Evolutionary conservation across 2,797 vertebrate species (phyloP).

Genomic region (Percopsis omiscomaycus): DNA sequence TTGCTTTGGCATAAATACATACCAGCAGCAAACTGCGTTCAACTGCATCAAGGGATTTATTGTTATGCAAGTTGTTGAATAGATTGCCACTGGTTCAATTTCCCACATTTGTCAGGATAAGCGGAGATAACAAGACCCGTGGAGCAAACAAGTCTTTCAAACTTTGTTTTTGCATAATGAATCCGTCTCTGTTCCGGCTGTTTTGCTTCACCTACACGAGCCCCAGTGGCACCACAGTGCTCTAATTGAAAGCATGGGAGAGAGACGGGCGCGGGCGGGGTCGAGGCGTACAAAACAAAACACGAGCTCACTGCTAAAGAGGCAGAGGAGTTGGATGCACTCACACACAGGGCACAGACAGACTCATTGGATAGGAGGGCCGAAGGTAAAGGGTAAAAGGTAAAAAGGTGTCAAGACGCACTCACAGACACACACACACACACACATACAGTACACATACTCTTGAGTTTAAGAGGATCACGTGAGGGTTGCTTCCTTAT

Average conservation of each 20-base stretch:
- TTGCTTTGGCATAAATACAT: slow-evolving; percentile 22
- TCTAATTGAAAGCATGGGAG: slow-evolving; percentile 30
- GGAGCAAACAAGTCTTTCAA: slow-evolving; percentile 18
- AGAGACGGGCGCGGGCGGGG: slow-evolving; percentile 1
- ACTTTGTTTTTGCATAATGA: slow-evolving; percentile 35
- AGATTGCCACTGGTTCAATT: slow-evolving; percentile 31
- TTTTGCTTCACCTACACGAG: slow-evolving; percentile 22
- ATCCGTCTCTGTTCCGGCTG: slow-evolving; percentile 15
- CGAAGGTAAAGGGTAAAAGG: background rate
- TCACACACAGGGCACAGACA: slow-evolving; percentile 4
- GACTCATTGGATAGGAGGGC: background rate
- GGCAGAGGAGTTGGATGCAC: background rate
- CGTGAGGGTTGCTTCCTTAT: background rate
- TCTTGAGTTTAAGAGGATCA: background rate
- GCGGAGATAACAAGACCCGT: slow-evolving; percentile 46
- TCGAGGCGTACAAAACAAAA: slow-evolving; percentile 21
- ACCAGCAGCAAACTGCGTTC: background rate
- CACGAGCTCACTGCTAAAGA: slow-evolving; percentile 15
- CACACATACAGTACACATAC: background rate
- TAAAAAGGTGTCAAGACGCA: background rate
- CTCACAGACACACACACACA: slow-evolving; percentile 12
- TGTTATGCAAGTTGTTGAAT: slow-evolving; percentile 14
- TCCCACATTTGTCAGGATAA: slow-evolving; percentile 24
- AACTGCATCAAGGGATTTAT: slow-evolving; percentile 14
- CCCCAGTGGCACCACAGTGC: slow-evolving; percentile 3